These are phyloP conservation scores for Edolisoma coerulescens DNA, from an alignment of 2,113 vertebrate genomes.

Conservation along the genomic window DNA sequence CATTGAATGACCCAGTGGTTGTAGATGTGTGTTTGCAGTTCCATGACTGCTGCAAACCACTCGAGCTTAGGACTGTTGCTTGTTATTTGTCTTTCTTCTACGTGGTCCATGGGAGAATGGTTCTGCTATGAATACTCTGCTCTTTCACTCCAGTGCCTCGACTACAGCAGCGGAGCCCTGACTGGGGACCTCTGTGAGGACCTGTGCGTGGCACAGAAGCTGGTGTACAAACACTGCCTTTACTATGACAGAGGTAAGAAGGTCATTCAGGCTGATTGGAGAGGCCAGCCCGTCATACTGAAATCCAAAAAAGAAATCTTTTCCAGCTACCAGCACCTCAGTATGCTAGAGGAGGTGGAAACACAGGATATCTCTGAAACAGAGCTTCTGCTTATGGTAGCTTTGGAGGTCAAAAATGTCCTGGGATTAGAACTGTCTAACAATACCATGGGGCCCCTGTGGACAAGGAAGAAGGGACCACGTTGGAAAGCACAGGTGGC, in stretches of 20 bases:
- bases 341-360: slow-evolving; percentile 75
- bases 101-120: rapidly evolving
- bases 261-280: slow-evolving; percentile 92
- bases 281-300: slow-evolving; percentile 83
- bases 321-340: slow-evolving; percentile 84
- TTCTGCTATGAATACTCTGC: not conserved
- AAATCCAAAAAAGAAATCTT: slow-evolving; percentile 93
- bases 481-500: slow-evolving; percentile 84
- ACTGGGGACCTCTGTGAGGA: slow-evolving; percentile 91
- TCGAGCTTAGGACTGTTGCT: not conserved
- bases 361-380: slow-evolving; percentile 75
- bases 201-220: slow-evolving; percentile 80
- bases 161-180: slow-evolving; percentile 81
- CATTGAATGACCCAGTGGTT: rapidly evolving
- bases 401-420: slow-evolving; percentile 84
- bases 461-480: slow-evolving; percentile 63
- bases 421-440: slow-evolving; percentile 82
- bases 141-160: slow-evolving; percentile 81
- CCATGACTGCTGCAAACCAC: not conserved
- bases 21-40: not conserved
- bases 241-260: slow-evolving; percentile 94
- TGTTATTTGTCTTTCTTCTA: not conserved
- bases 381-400: slow-evolving; percentile 86
- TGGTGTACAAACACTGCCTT: slow-evolving; percentile 89
- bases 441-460: slow-evolving; percentile 74